These are phyloP conservation scores for Hemichromis elongatus DNA, from an alignment of 2,113 vertebrate species.

Conservation along the genomic window DNA sequence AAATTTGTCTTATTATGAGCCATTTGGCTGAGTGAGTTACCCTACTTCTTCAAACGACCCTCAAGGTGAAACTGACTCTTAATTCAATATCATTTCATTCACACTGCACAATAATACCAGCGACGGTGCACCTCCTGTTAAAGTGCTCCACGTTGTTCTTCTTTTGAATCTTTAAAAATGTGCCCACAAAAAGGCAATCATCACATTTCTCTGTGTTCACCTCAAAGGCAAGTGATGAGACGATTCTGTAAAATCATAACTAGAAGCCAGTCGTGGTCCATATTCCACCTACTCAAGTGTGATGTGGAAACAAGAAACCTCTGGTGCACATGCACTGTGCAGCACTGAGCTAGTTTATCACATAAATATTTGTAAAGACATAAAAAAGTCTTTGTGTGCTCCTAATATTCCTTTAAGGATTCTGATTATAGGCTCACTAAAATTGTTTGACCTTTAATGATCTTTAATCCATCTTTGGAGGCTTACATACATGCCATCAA, in stretches of 20 bases:
- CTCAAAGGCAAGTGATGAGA: neutral
- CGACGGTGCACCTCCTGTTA: neutral
- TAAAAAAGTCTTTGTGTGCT: neutral
- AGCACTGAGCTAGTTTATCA: neutral
- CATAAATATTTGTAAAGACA: neutral
- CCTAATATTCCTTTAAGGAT: neutral
- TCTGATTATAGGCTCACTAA: neutral
- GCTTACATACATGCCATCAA: neutral
- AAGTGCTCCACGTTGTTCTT: neutral
- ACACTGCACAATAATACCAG: neutral
- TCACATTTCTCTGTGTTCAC: neutral
- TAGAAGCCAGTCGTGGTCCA: neutral
- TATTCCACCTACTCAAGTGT: neutral
- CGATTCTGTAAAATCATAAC: neutral
- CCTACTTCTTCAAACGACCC: neutral
- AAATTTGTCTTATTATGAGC: neutral
- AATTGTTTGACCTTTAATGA: neutral
- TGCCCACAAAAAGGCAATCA: neutral
- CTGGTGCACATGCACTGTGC: neutral
- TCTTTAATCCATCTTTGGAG: neutral
- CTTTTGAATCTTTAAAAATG: neutral
- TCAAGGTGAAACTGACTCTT: slow-evolving; percentile 12
- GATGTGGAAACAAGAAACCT: neutral
- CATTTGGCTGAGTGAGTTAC: neutral
- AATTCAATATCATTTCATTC: neutral